Base-by-base conservation (phyloP, 2,113 vertebrate genomes). In the Pungitius pungitius region DNA sequence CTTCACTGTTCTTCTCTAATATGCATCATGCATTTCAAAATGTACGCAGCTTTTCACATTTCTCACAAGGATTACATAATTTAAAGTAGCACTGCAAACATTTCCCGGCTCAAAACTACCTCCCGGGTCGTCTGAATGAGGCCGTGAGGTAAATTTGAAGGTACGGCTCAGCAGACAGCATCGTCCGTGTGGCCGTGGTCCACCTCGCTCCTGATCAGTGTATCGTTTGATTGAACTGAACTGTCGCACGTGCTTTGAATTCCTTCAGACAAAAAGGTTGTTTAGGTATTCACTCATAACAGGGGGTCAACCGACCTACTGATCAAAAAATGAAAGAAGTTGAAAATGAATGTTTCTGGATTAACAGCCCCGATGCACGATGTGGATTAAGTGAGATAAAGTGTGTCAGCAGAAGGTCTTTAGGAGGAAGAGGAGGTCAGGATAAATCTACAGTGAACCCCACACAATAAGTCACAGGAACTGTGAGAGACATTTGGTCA, bases 21-120 rank as follows among this genome's bases (percentile, higher is more conserved):
- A 42, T 56, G 18, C 14, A 30, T 62, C 15, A 22, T 55, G 33
- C 42, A 56, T 73, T 82, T 69, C 0, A 0, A n/a, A 51, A 33
- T 60, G 13, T 45, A 52, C 2, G 54, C 59, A 74, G 30, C 37
- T 70, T 68, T 67, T 66, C 35, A 58, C 2, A 54, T 66, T 69
- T 54, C 11, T 75, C 60, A 30, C 55, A 30, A 65, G 45, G 61
- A 69, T 57, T 69, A 35, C 6, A 40, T 18, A 69, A 69, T 71
- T 73, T 59, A 67, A 79, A 77, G 63, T 3, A 24, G 56, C 1
- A 13, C 54, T 27, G 58, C 64, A 74, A 77, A 82, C 43, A 67
- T 63, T 82, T 75, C 43, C 56, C 47, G 51, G 40, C 54, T 47
- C 9, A 30, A 70, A 73, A 70, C 69, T 58, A 45, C 77, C 40